Conservation (phyloP, 1,140 invertebrate species). For the Aphaenogaster floridana region DNA sequence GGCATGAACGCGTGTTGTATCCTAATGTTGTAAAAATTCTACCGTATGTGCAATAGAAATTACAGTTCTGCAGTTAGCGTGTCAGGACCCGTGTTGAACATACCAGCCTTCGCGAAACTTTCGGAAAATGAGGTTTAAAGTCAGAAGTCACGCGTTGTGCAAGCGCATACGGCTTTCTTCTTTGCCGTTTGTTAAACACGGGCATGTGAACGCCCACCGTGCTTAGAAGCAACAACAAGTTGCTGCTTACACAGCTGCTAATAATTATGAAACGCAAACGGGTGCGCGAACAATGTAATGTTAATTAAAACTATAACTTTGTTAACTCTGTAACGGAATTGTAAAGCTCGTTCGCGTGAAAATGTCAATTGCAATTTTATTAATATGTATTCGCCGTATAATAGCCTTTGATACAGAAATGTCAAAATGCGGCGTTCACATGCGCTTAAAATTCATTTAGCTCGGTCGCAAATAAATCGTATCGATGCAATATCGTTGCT, state of each 20-base stretch:
- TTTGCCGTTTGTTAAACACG: background rate
- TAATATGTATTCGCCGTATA: background rate
- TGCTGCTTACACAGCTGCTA: conserved; percentile 13
- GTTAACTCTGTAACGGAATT: background rate
- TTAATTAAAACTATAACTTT: background rate
- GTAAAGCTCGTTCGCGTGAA: background rate
- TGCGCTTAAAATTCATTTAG: conserved; percentile 4
- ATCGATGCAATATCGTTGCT: background rate
- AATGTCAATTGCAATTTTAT: conserved; percentile 1
- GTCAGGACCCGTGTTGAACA: background rate
- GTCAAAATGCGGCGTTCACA: conserved; percentile 5
- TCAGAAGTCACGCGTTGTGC: conserved; percentile 7
- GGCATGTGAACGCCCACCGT: background rate
- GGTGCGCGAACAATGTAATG: background rate
- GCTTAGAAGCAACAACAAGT: background rate
- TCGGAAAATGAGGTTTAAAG: conserved; percentile 23
- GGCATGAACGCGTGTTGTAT: background rate
- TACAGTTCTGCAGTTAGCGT: conserved; percentile 2
- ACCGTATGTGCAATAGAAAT: background rate
- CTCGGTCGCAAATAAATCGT: background rate
- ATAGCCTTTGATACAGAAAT: conserved; percentile 3
- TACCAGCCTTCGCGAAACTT: conserved; percentile 7
- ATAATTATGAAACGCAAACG: conserved; percentile 12
- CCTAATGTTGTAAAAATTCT: conserved; percentile 1
- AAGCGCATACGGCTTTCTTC: background rate